Evolutionary conservation across 1,140 invertebrate species (phyloP), one percentile per base, ranked within the genome.

Genomic region (Caligus rogercresseyi): DNA sequence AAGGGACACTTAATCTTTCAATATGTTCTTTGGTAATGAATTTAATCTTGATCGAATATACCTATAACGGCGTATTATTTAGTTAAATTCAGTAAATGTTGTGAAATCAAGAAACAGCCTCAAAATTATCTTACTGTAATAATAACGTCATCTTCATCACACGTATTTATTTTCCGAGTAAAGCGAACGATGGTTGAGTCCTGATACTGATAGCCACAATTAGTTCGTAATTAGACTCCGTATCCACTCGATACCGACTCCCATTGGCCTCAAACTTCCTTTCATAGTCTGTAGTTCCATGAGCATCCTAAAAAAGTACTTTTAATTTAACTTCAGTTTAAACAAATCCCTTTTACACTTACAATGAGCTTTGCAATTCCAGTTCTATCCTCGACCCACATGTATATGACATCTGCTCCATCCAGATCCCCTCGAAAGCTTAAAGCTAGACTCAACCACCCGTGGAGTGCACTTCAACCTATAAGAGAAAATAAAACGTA

Each of bases 171-270:
- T 62, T 76, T 76, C 54, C 87, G 77, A 57, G 79, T 76, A 69
- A 89, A 87, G 67, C 80, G 80, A 0, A 87, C 72, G 1, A 78
- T 78, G 0, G 86, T 87, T 69, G 87, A 84, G 0, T 83, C 85
- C 1, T 74, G 74, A 69, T 87, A 87, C 72, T 89, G 83, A 56
- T 75, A 77, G 0, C 83, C 85, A 21, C 70, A 14, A 83, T 73
- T 25, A 85, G 72, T 61, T 84, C 80, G 68, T 87, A 83, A 70
- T 85, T 84, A 69, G 87, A 83, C 0, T 81, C 80, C 52, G 79
- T 74, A 70, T 89, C 87, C 60, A 80, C 78, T 43, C 31, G 31
- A 43, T 11, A 43, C 7, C 31, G 31, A 11, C 7, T 43, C n/a
- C 31, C 31, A 43, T 43, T 43, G 31, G 31, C n/a, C n/a, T 43